Conservation (phyloP, 2,113 vertebrate species). For the Callorhinus ursinus region DNA sequence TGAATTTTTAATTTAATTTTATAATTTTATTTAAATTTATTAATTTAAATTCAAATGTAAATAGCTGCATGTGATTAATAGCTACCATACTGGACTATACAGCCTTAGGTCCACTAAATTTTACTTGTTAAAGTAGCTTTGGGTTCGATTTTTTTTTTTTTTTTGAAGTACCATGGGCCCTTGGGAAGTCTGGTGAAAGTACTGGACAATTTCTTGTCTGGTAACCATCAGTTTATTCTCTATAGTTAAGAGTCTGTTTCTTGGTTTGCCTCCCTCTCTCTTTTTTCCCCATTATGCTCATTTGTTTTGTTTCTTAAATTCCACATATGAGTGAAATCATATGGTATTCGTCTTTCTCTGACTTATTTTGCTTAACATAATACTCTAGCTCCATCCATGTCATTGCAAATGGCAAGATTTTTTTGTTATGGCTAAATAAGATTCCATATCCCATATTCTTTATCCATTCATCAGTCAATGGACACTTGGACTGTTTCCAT, state of each 20-base stretch:
- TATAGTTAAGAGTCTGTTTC: neutral
- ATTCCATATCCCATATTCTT: neutral
- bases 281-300: neutral
- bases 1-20: neutral
- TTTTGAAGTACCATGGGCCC: neutral
- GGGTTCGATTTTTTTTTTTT: neutral
- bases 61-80: neutral
- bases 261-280: neutral
- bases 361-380: neutral
- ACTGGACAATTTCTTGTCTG: neutral
- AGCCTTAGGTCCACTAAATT: neutral
- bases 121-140: slow-evolving; percentile 39
- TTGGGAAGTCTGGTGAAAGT: neutral
- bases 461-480: neutral
- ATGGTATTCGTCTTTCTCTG: neutral
- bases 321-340: neutral
- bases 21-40: neutral
- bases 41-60: slow-evolving; percentile 31
- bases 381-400: neutral
- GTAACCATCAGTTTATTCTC: neutral
- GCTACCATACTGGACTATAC: neutral
- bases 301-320: neutral
- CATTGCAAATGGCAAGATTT: neutral
- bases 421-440: neutral
- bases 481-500: neutral